Base-by-base conservation (phyloP, 1,140 invertebrate species). In the Zeugodacus cucurbitae region DNA sequence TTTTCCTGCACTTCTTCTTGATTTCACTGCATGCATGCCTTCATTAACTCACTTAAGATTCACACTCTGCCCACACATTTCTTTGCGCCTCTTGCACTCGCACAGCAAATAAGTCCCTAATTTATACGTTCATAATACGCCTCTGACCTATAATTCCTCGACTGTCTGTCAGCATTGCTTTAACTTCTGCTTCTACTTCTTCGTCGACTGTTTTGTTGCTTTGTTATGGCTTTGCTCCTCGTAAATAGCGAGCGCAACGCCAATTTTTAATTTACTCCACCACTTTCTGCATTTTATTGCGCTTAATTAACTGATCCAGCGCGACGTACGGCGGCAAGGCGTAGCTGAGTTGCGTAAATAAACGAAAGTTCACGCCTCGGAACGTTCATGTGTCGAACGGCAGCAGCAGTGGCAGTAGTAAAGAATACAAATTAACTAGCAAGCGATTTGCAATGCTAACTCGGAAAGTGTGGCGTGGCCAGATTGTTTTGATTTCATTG, bases 301-400 rank as follows among this genome's bases (percentile, higher is more conserved):
- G 74, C 74, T 82, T 54, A 82, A 82, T 82, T 82, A 82, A 82
- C 74, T 82, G 74, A 41, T 29, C 32, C 74, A n/a, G 17, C 22
- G 74, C 20, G 11, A 22, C 74, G 58, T n/a, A 44, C 14, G 5
- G 34, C n/a, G 41, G 37, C n/a, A 41, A 48, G 41, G 74, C 74
- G 74, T 82, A 48, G 74, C 74, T 82, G 74, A 82, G 41, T 82
- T 82, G 74, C 74, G 74, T 82, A 54, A 82, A 82, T 82, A 82
- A 82, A 82, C 41, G 74, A 82, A 82, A 82, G 74, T 82, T 82
- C 41, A 82, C 74, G 74, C 74, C 74, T 82, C 26, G n/a, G 14
- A 41, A n/a, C 37, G 70, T 20, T 37, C 17, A 44, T 41, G 70
- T 74, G 70, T 5, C 37, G 70, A 74, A 20, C 41, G 8, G 67